Evolutionary conservation across 2,113 vertebrate genomes (phyloP).

Genomic region (Petroica traversi): DNA sequence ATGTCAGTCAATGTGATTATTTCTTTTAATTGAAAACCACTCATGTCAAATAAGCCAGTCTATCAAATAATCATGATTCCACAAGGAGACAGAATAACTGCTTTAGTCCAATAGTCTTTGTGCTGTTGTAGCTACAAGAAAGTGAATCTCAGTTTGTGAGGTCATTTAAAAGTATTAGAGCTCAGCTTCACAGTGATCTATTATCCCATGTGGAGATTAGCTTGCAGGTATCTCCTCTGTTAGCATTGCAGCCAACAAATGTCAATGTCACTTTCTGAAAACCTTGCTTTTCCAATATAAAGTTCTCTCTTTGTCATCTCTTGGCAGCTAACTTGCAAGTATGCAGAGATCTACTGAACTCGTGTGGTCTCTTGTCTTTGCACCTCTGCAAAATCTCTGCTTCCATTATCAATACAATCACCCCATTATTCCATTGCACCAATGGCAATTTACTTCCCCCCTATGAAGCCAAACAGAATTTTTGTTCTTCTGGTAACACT

Average conservation of each 20-base stretch:
- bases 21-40: constrained; percentile 25
- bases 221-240: neutral
- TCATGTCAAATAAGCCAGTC: constrained; percentile 34
- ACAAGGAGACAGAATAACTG: neutral
- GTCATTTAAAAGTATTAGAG: neutral
- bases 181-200: neutral
- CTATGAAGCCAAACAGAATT: neutral
- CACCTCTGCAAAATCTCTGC: neutral
- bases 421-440: neutral
- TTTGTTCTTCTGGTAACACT: neutral
- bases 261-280: constrained; percentile 13
- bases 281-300: neutral
- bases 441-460: neutral
- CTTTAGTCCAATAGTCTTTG: neutral
- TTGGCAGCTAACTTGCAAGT: neutral
- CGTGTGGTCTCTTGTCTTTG: neutral
- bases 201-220: neutral
- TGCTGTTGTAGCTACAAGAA: neutral
- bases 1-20: neutral
- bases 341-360: neutral
- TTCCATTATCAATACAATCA: neutral
- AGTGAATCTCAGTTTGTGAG: neutral
- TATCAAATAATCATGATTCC: constrained; percentile 19
- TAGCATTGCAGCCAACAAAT: neutral
- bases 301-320: neutral